Evolutionary conservation across 2,113 vertebrate genomes (phyloP).

Genomic region (Cryptomyrus ogoouensis): DNA sequence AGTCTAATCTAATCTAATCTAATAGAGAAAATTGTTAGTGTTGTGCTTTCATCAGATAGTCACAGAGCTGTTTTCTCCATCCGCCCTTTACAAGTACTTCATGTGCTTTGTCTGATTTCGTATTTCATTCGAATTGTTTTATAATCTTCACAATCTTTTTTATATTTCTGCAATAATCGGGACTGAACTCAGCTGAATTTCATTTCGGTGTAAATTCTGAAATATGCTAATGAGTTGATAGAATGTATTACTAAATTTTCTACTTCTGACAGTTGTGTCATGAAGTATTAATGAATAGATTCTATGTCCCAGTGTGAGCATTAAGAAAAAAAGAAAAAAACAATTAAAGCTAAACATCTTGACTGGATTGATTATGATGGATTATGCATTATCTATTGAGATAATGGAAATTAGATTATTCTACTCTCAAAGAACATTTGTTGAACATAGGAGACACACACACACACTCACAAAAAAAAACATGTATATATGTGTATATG

Average conservation of each 20-base stretch:
- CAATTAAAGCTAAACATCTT: not conserved
- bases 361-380: not conserved
- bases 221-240: not conserved
- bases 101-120: not conserved
- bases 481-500: not conserved
- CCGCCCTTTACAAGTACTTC: not conserved
- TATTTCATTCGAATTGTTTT: not conserved
- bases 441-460: too few relatives aligned
- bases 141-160: not conserved
- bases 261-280: not conserved
- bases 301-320: not conserved
- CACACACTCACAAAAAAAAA: too few relatives aligned
- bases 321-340: not conserved
- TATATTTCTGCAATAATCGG: not conserved
- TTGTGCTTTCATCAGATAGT: not conserved
- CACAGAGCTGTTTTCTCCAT: not conserved
- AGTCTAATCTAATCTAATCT: too few relatives aligned
- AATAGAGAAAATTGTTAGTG: not conserved
- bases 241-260: not conserved
- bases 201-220: not conserved
- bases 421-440: not conserved
- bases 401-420: not conserved
- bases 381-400: not conserved
- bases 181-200: not conserved
- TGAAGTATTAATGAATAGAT: not conserved